A percentile compares a stretch with the other conserved stretches of the same genome.
Evolutionary conservation across 2,113 vertebrate genomes (phyloP).

Genomic region (Carassius auratus): DNA sequence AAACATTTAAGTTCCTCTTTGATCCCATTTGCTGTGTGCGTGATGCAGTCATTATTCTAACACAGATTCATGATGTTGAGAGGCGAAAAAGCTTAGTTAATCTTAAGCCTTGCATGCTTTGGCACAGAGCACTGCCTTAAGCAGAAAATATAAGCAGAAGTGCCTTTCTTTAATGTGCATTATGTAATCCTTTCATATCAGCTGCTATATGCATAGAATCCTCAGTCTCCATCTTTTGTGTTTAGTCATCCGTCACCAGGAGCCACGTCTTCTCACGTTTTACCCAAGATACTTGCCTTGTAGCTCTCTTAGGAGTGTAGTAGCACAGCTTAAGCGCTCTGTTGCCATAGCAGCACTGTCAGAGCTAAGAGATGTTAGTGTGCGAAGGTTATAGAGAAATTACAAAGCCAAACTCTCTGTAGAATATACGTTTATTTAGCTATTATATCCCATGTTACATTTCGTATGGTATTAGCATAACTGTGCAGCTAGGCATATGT

Average conservation of each 20-base stretch:
- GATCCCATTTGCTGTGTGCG: not conserved
- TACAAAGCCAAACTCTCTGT: constrained; percentile 22
- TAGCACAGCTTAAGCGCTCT: constrained; percentile 37
- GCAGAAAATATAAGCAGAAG: not conserved
- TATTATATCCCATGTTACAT: not conserved
- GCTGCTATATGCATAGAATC: not conserved
- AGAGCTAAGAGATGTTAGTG: constrained; percentile 52
- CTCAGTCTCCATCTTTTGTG: not conserved
- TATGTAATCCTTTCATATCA: constrained; percentile 15
- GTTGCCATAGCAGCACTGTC: constrained; percentile 70
- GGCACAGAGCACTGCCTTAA: not conserved
- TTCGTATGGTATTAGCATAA: constrained; percentile 19
- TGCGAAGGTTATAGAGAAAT: constrained; percentile 31
- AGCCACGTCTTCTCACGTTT: not conserved
- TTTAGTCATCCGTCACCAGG: not conserved
- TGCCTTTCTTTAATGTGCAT: not conserved
- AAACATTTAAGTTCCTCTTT: not conserved
- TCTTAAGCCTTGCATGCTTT: not conserved
- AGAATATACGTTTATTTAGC: constrained; percentile 25
- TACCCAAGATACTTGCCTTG: constrained; percentile 21
- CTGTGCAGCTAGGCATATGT: not conserved
- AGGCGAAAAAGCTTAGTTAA: not conserved
- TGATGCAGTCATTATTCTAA: constrained; percentile 5
- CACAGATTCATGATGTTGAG: not conserved
- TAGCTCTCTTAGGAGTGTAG: constrained; percentile 27